These are phyloP conservation scores for Mellivora capensis DNA, from an alignment of 2,113 vertebrate genomes.

Conservation along the genomic window DNA sequence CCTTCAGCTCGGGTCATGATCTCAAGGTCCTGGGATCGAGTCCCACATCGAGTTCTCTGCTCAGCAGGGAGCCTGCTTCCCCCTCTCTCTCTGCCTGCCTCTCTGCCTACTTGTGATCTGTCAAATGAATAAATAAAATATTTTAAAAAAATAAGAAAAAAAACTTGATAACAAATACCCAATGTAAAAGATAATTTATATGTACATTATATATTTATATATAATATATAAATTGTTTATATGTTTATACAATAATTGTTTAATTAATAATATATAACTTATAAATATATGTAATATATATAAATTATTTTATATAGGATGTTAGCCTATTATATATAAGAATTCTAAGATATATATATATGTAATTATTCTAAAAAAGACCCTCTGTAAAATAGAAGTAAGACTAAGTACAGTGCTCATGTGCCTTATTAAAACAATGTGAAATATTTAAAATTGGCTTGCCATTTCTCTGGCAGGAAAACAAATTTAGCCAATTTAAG, in stretches of 20 bases:
- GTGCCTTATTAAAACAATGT: slow-evolving; percentile 18
- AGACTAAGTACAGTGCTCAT: neutral
- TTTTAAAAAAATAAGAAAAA: neutral
- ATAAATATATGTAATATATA: neutral
- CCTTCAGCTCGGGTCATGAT: too few relatives aligned
- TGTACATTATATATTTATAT: neutral
- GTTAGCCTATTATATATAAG: neutral
- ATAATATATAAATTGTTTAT: neutral
- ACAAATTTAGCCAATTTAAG: slow-evolving; percentile 28
- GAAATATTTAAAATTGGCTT: neutral
- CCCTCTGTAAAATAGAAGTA: neutral
- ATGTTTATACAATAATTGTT: neutral
- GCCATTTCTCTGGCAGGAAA: slow-evolving; percentile 7
- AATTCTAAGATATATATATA: neutral
- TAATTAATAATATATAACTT: neutral
- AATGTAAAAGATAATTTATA: neutral
- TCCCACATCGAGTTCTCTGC: too few relatives aligned
- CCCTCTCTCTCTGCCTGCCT: too few relatives aligned
- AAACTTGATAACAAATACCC: neutral
- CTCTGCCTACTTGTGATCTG: too few relatives aligned
- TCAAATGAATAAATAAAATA: neutral
- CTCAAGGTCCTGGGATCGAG: too few relatives aligned
- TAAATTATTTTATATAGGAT: neutral
- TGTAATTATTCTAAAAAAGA: neutral
- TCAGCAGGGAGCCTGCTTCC: too few relatives aligned